These are phyloP conservation scores for Adelosebastes latens DNA, from an alignment of 2,797 vertebrate species.

Conservation along the genomic window DNA sequence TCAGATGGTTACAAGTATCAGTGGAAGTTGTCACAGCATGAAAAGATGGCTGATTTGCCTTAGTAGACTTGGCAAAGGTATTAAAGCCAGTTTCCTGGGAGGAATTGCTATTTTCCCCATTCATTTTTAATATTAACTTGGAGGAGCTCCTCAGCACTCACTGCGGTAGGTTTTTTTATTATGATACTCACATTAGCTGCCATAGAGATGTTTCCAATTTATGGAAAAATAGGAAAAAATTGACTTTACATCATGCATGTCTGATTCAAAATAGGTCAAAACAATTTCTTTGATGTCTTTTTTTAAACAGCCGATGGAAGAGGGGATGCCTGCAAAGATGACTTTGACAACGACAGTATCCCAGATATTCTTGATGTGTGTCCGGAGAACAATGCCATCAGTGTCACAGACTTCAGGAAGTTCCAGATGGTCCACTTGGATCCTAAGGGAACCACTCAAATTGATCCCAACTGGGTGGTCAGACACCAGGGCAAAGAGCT, in stretches of 20 bases:
- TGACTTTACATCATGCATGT: not conserved
- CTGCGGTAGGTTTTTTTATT: constrained; percentile 35
- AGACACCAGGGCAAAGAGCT: constrained; percentile 97
- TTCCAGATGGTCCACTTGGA: constrained; percentile 99
- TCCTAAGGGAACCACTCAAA: constrained; percentile 98
- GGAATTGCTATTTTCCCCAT: constrained; percentile 56
- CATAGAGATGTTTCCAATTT: constrained; percentile 38
- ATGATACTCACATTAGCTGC: constrained; percentile 30
- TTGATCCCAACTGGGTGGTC: constrained; percentile 99
- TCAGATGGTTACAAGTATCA: constrained; percentile 68
- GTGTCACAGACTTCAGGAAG: constrained; percentile 95
- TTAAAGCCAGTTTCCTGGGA: constrained; percentile 54
- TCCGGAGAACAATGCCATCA: constrained; percentile 95
- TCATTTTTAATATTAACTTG: constrained; percentile 60
- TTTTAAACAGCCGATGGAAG: constrained; percentile 89
- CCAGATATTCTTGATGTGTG: constrained; percentile 95
- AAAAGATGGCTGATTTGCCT: constrained; percentile 64
- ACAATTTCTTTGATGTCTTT: not conserved
- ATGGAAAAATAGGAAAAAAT: constrained; percentile 20
- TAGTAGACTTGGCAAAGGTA: constrained; percentile 55
- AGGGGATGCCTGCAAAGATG: constrained; percentile 96
- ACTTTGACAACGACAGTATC: constrained; percentile 96
- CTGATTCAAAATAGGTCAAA: constrained; percentile 27
- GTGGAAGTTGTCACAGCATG: constrained; percentile 73
- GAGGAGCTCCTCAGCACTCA: constrained; percentile 17